Percentiles rank a stretch among this genome's conserved stretches.
phyloP scores from a whole-genome alignment of 1,140 invertebrate genomes.

The Euborellia annulipes region DNA sequence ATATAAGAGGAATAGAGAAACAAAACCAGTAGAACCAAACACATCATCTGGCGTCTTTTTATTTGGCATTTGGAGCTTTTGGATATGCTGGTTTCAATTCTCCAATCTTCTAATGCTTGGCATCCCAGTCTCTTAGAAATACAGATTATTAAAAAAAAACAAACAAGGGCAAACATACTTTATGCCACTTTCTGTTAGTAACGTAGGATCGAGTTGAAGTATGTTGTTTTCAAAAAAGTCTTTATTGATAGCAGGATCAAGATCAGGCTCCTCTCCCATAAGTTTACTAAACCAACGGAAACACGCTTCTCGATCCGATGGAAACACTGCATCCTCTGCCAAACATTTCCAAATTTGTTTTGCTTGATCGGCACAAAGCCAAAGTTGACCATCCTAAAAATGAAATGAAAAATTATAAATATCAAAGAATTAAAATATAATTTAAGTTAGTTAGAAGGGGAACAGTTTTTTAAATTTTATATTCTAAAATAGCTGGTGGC shows the following conservation, averaged over 20 bases:
- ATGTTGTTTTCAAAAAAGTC: constrained; percentile 96
- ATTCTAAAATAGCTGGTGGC: too few species aligned
- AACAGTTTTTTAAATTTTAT: too few species aligned
- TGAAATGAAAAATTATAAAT: not conserved
- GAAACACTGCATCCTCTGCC: constrained; percentile 82
- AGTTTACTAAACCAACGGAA: constrained; percentile 99
- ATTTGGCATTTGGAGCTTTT: too few species aligned
- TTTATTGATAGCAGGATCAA: constrained; percentile 90
- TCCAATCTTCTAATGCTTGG: too few species aligned
- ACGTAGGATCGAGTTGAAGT: constrained; percentile 74
- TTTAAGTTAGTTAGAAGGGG: too few species aligned
- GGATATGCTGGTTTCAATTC: too few species aligned
- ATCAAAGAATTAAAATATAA: too few species aligned
- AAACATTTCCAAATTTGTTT: constrained; percentile 95
- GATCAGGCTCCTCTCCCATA: constrained; percentile 93
- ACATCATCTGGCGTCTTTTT: too few species aligned
- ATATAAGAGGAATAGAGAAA: too few species aligned
- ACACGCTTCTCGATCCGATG: constrained; percentile 85
- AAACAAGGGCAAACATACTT: constrained; percentile 56
- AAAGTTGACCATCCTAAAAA: constrained; percentile 73
- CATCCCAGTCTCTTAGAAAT: too few species aligned
- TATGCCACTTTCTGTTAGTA: constrained; percentile 90
- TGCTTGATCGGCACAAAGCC: constrained; percentile 90
- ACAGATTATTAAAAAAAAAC: too few species aligned
- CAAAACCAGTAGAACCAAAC: too few species aligned